Evolutionary conservation across 2,888 invertebrate species (phyloP).

Genomic region (Salticus scenicus): DNA sequence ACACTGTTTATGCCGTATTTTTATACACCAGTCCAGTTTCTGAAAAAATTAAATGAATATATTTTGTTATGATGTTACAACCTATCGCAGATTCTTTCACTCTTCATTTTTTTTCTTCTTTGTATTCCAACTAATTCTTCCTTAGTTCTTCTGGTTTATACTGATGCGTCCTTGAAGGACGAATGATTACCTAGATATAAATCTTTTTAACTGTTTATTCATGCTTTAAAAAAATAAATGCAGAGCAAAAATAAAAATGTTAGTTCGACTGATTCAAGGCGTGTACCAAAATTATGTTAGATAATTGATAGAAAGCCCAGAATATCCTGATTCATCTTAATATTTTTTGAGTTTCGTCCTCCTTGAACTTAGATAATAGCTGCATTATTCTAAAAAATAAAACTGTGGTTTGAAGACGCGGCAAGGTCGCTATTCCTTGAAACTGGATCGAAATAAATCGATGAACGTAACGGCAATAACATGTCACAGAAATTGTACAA

Average conservation of each 20-base stretch:
- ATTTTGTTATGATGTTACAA: neutral
- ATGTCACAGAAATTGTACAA: too few species aligned
- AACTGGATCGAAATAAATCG: too few species aligned
- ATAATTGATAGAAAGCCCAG: too few species aligned
- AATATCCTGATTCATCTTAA: neutral
- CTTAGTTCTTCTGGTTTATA: neutral
- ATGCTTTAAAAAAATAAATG: neutral
- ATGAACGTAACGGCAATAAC: too few species aligned
- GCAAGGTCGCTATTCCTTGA: too few species aligned
- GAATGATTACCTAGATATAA: neutral
- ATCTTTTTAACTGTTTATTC: neutral
- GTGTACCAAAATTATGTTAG: neutral
- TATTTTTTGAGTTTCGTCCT: neutral
- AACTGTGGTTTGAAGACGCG: too few species aligned
- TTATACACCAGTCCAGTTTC: too few species aligned
- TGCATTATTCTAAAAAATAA: too few species aligned
- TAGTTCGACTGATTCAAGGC: slow-evolving; percentile 1
- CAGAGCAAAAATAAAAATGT: neutral
- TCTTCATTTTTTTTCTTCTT: neutral
- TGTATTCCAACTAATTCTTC: neutral
- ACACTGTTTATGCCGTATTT: too few species aligned
- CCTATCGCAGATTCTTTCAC: neutral
- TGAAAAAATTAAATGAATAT: too few species aligned
- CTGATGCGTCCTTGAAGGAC: neutral
- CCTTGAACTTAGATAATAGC: slow-evolving; percentile 15